A percentile compares a stretch with the other conserved stretches of the same genome.
Conservation (phyloP, 2,113 vertebrate species). For the Ginglymostoma cirratum region DNA sequence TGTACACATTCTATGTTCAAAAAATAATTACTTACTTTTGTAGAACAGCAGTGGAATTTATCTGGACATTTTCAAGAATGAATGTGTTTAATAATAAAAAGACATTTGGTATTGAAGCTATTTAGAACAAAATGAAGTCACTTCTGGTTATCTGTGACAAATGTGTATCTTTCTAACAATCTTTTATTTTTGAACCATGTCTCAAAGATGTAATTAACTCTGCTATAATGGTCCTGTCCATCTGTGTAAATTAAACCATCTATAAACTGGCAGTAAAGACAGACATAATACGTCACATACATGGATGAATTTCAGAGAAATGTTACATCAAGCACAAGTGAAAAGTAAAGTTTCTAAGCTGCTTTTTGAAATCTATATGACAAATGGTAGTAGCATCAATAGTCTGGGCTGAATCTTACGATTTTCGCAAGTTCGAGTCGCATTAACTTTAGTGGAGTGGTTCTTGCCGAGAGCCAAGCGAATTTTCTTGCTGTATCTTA, state of each 20-base stretch:
- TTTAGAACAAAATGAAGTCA: not conserved
- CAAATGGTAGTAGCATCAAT: not conserved
- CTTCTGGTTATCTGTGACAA: not conserved
- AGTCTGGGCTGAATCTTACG: too few relatives aligned
- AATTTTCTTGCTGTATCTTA: too few relatives aligned
- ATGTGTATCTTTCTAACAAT: not conserved
- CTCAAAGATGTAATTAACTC: not conserved
- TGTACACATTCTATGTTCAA: not conserved
- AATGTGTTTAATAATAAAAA: slow-evolving; percentile 19
- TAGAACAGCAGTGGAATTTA: not conserved
- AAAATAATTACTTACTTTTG: not conserved
- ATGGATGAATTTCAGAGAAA: not conserved
- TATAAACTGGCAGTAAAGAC: not conserved
- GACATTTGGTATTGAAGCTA: not conserved
- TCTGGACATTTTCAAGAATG: not conserved
- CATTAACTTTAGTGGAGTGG: too few relatives aligned
- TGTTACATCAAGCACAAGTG: not conserved
- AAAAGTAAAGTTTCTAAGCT: not conserved
- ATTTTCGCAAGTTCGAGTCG: too few relatives aligned
- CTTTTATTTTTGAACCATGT: not conserved
- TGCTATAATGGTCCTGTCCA: not conserved
- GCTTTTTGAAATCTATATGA: not conserved
- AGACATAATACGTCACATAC: not conserved
- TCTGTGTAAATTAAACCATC: not conserved
- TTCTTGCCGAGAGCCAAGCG: too few relatives aligned